These are phyloP conservation scores for Lichenostomus cassidix DNA, from an alignment of 2,113 vertebrate genomes.

Conservation along the genomic window DNA sequence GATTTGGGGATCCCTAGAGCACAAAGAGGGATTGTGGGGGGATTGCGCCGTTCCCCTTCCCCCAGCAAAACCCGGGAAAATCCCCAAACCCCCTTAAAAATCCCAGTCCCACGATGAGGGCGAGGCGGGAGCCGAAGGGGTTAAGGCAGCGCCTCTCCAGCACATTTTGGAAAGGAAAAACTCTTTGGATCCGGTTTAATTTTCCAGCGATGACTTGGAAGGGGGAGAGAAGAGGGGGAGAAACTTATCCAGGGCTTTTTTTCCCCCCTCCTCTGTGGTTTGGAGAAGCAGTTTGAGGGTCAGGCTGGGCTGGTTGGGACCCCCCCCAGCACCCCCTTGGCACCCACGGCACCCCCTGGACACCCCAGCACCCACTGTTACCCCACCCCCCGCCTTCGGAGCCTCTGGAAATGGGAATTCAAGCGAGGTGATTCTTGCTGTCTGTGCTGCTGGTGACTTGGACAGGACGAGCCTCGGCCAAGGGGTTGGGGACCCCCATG, in stretches of 20 bases:
- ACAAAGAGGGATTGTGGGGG: accelerated
- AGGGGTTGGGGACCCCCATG: background rate
- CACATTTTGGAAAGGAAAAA: slow-evolving; percentile 54
- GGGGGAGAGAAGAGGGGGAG: slow-evolving; percentile 19
- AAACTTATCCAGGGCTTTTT: background rate
- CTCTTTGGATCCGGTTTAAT: slow-evolving; percentile 49
- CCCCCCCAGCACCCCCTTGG: no score
- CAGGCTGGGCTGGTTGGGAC: background rate
- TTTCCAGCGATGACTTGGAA: slow-evolving; percentile 45
- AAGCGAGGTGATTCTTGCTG: background rate
- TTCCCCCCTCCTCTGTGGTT: background rate
- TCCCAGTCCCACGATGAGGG: background rate
- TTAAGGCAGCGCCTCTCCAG: slow-evolving; percentile 42
- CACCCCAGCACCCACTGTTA: background rate
- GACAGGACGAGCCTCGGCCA: background rate
- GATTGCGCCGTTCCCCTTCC: background rate
- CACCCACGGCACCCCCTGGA: background rate
- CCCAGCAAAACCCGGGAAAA: background rate
- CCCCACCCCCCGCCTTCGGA: background rate
- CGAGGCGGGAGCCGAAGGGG: background rate
- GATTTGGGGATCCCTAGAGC: background rate
- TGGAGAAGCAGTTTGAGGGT: background rate
- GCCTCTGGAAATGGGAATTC: background rate
- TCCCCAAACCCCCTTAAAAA: background rate
- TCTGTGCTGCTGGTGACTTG: background rate